These are phyloP conservation scores for Microvelia longipes DNA, from an alignment of 1,140 invertebrate genomes.

Conservation along the genomic window DNA sequence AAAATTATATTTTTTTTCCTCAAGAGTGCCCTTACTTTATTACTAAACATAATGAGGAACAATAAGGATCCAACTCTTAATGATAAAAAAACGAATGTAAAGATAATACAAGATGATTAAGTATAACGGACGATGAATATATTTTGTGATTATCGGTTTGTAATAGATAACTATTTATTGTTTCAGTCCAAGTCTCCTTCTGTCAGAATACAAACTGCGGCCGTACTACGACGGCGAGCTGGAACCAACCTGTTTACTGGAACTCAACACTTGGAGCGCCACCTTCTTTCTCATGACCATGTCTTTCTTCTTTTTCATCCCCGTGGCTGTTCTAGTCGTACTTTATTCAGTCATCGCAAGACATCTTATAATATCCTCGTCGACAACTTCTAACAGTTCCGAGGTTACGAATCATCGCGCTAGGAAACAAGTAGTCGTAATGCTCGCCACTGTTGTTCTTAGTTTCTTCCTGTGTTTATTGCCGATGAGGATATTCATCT, in stretches of 20 bases:
- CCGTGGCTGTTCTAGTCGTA: constrained; percentile 52
- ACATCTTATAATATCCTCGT: constrained; percentile 46
- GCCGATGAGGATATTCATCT: constrained; percentile 64
- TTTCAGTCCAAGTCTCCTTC: constrained; percentile 44
- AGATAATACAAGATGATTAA: too few relatives aligned
- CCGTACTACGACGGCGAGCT: constrained; percentile 34
- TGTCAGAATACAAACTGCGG: constrained; percentile 42
- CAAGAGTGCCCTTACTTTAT: too few relatives aligned
- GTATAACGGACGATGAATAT: too few relatives aligned
- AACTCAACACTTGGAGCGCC: constrained; percentile 48
- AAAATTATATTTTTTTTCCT: too few relatives aligned
- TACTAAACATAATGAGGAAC: too few relatives aligned
- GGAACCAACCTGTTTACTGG: constrained; percentile 43
- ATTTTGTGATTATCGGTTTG: too few relatives aligned
- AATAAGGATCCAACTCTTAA: too few relatives aligned
- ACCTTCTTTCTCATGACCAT: constrained; percentile 57
- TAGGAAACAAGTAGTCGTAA: constrained; percentile 54
- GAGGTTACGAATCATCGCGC: constrained; percentile 37
- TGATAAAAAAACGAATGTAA: too few relatives aligned
- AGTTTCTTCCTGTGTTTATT: constrained; percentile 75
- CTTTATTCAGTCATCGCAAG: constrained; percentile 62
- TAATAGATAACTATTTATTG: too few relatives aligned
- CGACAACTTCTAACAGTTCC: constrained; percentile 39
- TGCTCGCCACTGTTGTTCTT: constrained; percentile 67
- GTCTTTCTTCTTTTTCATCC: constrained; percentile 57